These are phyloP conservation scores for Pavo muticus DNA, from an alignment of 2,113 vertebrate species.

Conservation along the genomic window DNA sequence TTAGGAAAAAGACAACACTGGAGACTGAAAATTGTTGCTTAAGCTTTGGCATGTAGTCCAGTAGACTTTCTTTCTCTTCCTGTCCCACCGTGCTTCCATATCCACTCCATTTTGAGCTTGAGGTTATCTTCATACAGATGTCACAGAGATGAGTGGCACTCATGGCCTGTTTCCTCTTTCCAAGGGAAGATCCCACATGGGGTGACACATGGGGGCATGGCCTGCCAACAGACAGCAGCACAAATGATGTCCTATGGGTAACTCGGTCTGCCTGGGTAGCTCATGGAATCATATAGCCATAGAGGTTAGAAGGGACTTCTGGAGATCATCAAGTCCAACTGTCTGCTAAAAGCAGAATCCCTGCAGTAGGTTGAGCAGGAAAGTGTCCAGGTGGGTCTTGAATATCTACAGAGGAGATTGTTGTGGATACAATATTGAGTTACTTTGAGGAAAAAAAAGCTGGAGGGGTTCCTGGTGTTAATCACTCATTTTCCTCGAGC, in stretches of 20 bases:
- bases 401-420: background rate
- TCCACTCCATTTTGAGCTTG: background rate
- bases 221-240: background rate
- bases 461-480: background rate
- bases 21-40: background rate
- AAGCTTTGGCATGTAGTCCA: background rate
- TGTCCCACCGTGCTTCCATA: background rate
- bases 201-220: background rate
- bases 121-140: background rate
- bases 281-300: background rate
- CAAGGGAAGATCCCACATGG: rapidly evolving
- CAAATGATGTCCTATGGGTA: background rate
- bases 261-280: background rate
- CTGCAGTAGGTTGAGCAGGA: too few relatives aligned
- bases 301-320: too few relatives aligned
- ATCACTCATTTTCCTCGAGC: background rate
- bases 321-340: too few relatives aligned
- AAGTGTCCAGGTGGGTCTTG: too few relatives aligned
- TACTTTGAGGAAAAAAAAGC: background rate
- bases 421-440: background rate
- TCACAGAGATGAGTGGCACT: background rate
- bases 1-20: background rate
- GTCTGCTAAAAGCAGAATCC: too few relatives aligned
- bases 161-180: background rate
- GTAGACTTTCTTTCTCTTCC: background rate